phyloP scores from a whole-genome alignment of 2,797 vertebrate genomes.

The Rousettus madagascariensis region DNA sequence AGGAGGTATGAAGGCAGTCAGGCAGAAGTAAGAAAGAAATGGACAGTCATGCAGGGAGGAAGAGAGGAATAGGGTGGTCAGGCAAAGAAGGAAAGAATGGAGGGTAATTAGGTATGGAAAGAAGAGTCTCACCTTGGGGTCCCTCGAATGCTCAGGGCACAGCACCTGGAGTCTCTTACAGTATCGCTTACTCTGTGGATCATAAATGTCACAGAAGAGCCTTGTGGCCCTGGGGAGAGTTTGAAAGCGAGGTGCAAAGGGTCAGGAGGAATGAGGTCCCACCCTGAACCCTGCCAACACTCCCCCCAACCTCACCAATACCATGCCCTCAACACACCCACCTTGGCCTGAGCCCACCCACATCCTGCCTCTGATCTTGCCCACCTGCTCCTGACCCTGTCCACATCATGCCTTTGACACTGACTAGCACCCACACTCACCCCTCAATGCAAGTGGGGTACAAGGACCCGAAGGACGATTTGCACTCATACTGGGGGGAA shows the following conservation, averaged over 20 bases:
- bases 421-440: conserved; percentile 82
- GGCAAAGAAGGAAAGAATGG: neutral
- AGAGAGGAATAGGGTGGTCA: neutral
- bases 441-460: conserved; percentile 93
- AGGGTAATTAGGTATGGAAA: neutral
- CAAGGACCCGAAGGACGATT: conserved; percentile 92
- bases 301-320: neutral
- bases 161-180: conserved; percentile 94
- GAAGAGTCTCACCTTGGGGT: conserved; percentile 87
- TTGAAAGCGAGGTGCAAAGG: neutral
- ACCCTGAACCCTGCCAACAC: neutral
- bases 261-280: neutral
- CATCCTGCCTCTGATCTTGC: neutral
- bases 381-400: neutral
- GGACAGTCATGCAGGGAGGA: neutral
- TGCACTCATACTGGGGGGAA: conserved; percentile 89
- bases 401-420: neutral
- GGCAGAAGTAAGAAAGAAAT: neutral
- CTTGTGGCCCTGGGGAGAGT: conserved; percentile 86
- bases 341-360: neutral
- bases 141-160: conserved; percentile 92
- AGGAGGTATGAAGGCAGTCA: neutral
- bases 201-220: conserved; percentile 93
- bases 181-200: conserved; percentile 92
- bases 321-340: neutral